These are phyloP conservation scores for Galago senegalensis DNA, from an alignment of 2,797 vertebrate species.

Conservation along the genomic window DNA sequence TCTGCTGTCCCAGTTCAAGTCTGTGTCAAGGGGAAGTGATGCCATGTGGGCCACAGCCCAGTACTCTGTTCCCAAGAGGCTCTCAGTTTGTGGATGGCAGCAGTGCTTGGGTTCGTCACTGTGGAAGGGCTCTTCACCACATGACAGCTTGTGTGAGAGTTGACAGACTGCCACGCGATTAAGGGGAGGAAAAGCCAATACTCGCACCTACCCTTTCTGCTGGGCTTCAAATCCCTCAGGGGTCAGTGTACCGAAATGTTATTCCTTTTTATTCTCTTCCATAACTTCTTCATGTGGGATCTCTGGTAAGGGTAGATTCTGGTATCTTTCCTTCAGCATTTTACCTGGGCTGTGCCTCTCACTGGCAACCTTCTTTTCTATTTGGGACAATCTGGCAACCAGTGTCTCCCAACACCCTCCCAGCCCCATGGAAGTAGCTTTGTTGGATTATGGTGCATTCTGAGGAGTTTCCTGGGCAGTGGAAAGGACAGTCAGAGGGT, in stretches of 20 bases:
- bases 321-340: not conserved
- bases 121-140: not conserved
- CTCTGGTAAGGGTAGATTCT: not conserved
- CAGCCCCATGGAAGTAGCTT: not conserved
- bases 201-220: not conserved
- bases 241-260: not conserved
- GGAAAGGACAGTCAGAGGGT: not conserved
- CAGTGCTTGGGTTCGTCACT: not conserved
- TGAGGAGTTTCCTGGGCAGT: not conserved
- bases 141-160: not conserved
- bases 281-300: not conserved
- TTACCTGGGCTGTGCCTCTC: not conserved
- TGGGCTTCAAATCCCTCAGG: not conserved
- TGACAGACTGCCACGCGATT: not conserved
- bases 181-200: not conserved
- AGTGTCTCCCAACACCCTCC: not conserved
- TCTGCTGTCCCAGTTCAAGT: not conserved
- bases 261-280: not conserved
- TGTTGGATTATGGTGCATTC: not conserved
- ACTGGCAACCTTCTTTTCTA: not conserved
- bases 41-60: not conserved
- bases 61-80: not conserved
- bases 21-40: not conserved
- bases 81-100: not conserved
- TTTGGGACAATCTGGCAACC: not conserved